Evolutionary conservation across 2,888 invertebrate genomes (phyloP).

Genomic region (Pristionchus arcanus): DNA sequence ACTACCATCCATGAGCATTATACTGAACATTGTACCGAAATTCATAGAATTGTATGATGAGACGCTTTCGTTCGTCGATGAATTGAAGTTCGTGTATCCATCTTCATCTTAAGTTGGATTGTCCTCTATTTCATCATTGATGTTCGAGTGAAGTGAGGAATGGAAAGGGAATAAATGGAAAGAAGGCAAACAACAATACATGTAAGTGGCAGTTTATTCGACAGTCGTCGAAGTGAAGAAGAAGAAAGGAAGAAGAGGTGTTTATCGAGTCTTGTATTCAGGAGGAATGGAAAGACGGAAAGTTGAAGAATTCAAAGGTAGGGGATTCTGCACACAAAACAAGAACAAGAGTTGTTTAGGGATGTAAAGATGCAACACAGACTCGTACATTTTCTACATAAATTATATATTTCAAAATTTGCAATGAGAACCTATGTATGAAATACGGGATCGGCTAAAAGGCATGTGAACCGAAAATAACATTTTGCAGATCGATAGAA

Average conservation of each 20-base stretch:
- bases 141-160: neutral
- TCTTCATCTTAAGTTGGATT: neutral
- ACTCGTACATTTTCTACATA: too few relatives aligned
- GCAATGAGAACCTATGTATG: too few relatives aligned
- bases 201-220: slow-evolving; percentile 53
- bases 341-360: neutral
- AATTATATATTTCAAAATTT: too few relatives aligned
- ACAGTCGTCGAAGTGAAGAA: neutral
- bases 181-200: slow-evolving; percentile 50
- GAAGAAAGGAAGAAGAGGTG: slow-evolving; percentile 45
- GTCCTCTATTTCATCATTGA: neutral
- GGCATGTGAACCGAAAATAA: too few relatives aligned
- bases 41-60: too few relatives aligned
- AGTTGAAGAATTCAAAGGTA: neutral
- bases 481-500: neutral
- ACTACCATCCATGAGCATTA: too few relatives aligned
- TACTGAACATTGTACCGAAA: too few relatives aligned
- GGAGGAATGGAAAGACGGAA: neutral
- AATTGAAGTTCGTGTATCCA: too few relatives aligned
- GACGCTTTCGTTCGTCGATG: too few relatives aligned
- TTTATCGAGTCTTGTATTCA: slow-evolving; percentile 20
- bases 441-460: too few relatives aligned
- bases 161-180: neutral
- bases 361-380: neutral
- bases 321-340: neutral